phyloP scores from a whole-genome alignment of 1,140 invertebrate species.

The Eumeta japonica region DNA sequence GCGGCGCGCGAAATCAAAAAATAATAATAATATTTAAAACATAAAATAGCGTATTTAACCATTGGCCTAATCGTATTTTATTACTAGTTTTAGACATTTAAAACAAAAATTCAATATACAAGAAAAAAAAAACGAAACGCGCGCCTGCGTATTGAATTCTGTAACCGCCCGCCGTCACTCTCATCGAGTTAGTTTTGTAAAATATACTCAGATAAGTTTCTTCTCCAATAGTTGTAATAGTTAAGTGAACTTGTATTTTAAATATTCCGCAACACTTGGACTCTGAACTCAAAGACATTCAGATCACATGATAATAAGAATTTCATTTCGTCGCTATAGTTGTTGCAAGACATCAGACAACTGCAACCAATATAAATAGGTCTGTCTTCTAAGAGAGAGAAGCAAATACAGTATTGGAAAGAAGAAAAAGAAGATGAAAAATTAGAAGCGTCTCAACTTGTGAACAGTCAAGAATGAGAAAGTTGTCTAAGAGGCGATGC shows the following conservation, averaged over 20 bases:
- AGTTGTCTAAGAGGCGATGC: too few species aligned
- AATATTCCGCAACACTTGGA: conserved; percentile 54
- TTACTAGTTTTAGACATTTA: conserved; percentile 1
- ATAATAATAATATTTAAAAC: not conserved
- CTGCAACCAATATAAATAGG: too few species aligned
- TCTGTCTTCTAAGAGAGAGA: too few species aligned
- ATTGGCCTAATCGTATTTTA: not conserved
- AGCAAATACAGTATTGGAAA: too few species aligned
- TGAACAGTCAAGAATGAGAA: too few species aligned
- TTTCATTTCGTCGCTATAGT: too few species aligned
- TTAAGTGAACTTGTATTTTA: not conserved
- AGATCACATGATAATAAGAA: too few species aligned
- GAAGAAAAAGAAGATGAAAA: too few species aligned
- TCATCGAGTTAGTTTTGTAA: conserved; percentile 50
- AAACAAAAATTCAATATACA: conserved; percentile 24
- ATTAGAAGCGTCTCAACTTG: too few species aligned
- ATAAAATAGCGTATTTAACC: not conserved
- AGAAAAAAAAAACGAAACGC: conserved; percentile 34
- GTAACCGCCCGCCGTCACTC: conserved; percentile 47
- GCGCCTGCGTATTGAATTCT: conserved; percentile 47
- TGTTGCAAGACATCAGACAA: too few species aligned
- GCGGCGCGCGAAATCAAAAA: conserved; percentile 29
- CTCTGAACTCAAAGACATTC: too few species aligned
- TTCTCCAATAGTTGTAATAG: conserved; percentile 33
- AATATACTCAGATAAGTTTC: conserved; percentile 52